phyloP scores from a whole-genome alignment of 1,140 invertebrate species.

The Hydropsyche tenuis region DNA sequence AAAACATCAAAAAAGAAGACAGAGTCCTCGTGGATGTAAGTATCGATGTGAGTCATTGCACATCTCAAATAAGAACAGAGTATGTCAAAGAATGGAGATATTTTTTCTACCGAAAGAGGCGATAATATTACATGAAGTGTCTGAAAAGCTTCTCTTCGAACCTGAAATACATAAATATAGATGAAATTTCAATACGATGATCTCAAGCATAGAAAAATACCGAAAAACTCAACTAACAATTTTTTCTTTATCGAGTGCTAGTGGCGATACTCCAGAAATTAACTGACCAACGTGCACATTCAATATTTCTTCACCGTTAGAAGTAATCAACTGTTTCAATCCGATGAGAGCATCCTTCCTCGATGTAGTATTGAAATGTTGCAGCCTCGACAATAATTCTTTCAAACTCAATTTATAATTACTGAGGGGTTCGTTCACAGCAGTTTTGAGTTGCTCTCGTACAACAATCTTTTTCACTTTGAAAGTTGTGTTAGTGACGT shows the following conservation, averaged over 20 bases:
- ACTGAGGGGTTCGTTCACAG: constrained; percentile 66
- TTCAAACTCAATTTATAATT: constrained; percentile 77
- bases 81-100: constrained; percentile 74
- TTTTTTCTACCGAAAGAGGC: constrained; percentile 59
- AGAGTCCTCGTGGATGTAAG: constrained; percentile 80
- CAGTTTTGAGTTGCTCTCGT: constrained; percentile 60
- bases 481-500: constrained; percentile 86
- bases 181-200: too few species aligned
- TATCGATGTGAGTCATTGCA: constrained; percentile 86
- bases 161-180: constrained; percentile 55
- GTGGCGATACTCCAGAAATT: constrained; percentile 70
- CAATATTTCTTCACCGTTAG: constrained; percentile 57
- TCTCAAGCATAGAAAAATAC: too few species aligned
- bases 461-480: constrained; percentile 88
- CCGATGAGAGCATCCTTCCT: constrained; percentile 74
- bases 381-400: constrained; percentile 76
- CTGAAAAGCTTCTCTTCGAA: constrained; percentile 73
- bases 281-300: constrained; percentile 70
- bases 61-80: constrained; percentile 80
- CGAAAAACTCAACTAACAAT: constrained; percentile 52
- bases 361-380: constrained; percentile 78
- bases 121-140: constrained; percentile 70
- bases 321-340: constrained; percentile 71
- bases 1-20: constrained; percentile 77
- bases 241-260: constrained; percentile 76